These are phyloP conservation scores for Spodoptera litura DNA, from an alignment of 1,140 invertebrate genomes.

Conservation along the genomic window DNA sequence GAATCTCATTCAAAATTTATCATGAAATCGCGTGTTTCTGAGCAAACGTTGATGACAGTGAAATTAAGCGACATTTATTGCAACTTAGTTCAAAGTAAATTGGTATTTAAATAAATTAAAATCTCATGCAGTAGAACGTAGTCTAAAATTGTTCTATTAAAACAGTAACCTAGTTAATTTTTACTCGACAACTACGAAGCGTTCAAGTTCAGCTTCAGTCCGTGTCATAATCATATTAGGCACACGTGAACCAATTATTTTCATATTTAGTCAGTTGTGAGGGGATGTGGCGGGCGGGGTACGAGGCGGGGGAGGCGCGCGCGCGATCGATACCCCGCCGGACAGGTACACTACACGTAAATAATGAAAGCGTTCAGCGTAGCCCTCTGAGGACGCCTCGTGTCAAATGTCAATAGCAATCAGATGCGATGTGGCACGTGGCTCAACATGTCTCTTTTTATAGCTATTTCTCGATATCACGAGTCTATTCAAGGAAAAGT, in stretches of 20 bases:
- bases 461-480: constrained; percentile 33
- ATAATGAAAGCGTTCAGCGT: constrained; percentile 75
- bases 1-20: constrained; percentile 17
- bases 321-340: constrained; percentile 72
- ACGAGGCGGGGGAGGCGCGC: constrained; percentile 52
- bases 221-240: constrained; percentile 54
- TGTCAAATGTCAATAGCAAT: constrained; percentile 72
- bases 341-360: constrained; percentile 76
- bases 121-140: no score
- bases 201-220: constrained; percentile 41
- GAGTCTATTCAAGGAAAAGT: constrained; percentile 4
- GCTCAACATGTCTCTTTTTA: constrained; percentile 41
- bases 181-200: constrained; percentile 4
- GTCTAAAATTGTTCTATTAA: not conserved
- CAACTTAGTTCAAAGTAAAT: no score
- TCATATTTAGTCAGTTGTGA: constrained; percentile 66
- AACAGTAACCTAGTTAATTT: constrained; percentile 23
- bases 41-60: not conserved
- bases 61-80: not conserved
- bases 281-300: constrained; percentile 46
- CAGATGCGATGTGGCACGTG: constrained; percentile 54
- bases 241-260: constrained; percentile 61
- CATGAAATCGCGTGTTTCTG: constrained; percentile 15
- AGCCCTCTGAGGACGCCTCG: constrained; percentile 56
- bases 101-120: no score